Base-by-base conservation (phyloP, 2,797 vertebrate species). In the Pseudochaenichthys georgianus region DNA sequence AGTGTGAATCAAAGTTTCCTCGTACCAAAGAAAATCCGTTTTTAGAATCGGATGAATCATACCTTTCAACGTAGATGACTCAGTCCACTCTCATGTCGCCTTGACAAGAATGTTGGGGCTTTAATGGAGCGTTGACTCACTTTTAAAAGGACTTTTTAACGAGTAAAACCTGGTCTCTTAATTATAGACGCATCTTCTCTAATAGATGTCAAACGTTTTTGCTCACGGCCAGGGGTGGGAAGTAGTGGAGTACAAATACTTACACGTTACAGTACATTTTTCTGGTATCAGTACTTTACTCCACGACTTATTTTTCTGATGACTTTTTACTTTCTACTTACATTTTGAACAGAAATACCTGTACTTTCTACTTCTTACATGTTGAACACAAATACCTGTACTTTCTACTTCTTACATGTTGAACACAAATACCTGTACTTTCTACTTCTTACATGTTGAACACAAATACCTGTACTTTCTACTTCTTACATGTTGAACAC, bases 71-170 rank as follows among this genome's bases (percentile, higher is more conserved):
- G 50, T 4, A 10, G 50, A 9, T 74, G n/a, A 64, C 53, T 54
- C 19, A 0, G 4, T 41, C 3, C 3, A 4, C 38, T 59, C 9
- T 48, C 13, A 43, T n/a, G 11, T 60, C 59, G 45, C 55, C 12
- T 19, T 5, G 8, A 53, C 17, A 21, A 23, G 23, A 64, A 31
- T 1, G 11, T 28, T 9, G 1, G 21, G 64, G 47, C 42, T 73
- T 73, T 67, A 34, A 64, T 12, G 15, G 31, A 34, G n/a, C 9
- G 5, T 61, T 65, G 61, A 75, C n/a, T 70, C 52, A 7, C 63
- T 21, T 65, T 53, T 70, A 23, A n/a, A 46, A 38, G 19, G 55
- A 48, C 3, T 5, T 38, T 58, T 62, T 16, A 21, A 6, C 41
- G 15, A 46, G 17, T n/a, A 42, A 10, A n/a, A 16, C 2, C 31